Conservation (phyloP, 2,888 invertebrate species). For the Lucinisca nassula region DNA sequence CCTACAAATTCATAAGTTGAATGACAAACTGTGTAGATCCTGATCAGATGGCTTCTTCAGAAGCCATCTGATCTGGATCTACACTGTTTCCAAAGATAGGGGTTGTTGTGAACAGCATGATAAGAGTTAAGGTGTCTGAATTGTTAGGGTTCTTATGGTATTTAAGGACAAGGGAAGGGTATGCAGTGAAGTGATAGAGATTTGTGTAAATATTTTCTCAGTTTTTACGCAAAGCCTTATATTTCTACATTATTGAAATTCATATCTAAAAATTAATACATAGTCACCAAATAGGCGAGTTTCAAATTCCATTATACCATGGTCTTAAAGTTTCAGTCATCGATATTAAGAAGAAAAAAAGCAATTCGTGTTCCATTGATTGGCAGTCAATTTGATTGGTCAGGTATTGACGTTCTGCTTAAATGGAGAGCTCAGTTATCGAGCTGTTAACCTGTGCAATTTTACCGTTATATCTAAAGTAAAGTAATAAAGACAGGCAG, state of each 20-base stretch:
- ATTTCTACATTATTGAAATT: not conserved
- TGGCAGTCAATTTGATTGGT: conserved; percentile 63
- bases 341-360: conserved; percentile 62
- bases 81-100: not conserved
- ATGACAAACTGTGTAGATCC: not conserved
- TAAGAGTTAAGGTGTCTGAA: too few relatives aligned
- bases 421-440: conserved; percentile 69
- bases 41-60: not conserved
- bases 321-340: conserved; percentile 59
- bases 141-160: too few relatives aligned
- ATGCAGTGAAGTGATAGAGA: not conserved
- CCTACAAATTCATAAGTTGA: too few relatives aligned
- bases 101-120: too few relatives aligned
- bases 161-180: not conserved
- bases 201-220: conserved; percentile 9
- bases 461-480: conserved; percentile 37
- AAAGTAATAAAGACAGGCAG: conserved; percentile 1
- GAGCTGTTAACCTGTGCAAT: conserved; percentile 33
- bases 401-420: conserved; percentile 60
- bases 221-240: not conserved
- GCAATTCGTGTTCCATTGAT: conserved; percentile 68
- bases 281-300: conserved; percentile 2
- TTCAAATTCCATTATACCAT: conserved; percentile 15
- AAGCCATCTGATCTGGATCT: not conserved
- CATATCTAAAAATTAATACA: not conserved